These are phyloP conservation scores for Gymnothorax javanicus DNA, from an alignment of 2,797 vertebrate genomes.

Conservation along the genomic window DNA sequence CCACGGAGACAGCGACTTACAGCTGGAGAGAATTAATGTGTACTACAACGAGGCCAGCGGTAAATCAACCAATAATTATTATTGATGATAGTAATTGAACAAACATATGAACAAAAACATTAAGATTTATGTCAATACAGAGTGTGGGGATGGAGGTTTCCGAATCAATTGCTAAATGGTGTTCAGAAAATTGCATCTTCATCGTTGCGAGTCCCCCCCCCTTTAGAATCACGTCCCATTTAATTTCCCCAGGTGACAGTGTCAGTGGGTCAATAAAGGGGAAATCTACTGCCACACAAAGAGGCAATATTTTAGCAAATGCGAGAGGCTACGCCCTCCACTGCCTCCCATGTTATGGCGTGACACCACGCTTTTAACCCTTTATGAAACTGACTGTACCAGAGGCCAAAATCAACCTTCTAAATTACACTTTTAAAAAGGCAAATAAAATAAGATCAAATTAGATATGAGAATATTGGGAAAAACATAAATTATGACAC, in stretches of 20 bases:
- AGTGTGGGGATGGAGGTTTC: conserved; percentile 31
- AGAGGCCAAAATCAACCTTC: not conserved
- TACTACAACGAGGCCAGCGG: conserved; percentile 96
- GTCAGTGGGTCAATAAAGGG: not conserved
- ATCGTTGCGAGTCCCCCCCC: not conserved
- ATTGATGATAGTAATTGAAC: not conserved
- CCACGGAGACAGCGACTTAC: conserved; percentile 92
- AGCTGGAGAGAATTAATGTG: conserved; percentile 94
- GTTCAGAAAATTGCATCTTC: not conserved
- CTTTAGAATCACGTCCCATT: not conserved
- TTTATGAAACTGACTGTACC: not conserved
- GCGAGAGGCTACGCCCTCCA: not conserved
- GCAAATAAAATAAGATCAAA: not conserved
- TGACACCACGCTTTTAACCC: not conserved
- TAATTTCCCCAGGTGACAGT: not conserved
- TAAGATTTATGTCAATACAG: conserved; percentile 24
- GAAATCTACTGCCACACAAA: not conserved
- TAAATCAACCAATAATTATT: conserved; percentile 51
- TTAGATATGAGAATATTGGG: not conserved
- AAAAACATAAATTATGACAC: not conserved
- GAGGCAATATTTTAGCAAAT: not conserved
- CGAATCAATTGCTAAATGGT: conserved; percentile 6
- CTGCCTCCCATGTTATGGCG: not conserved
- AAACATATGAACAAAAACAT: not conserved
- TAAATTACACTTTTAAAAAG: not conserved